These are phyloP conservation scores for Hemiscyllium ocellatum DNA, from an alignment of 2,113 vertebrate genomes.

Conservation along the genomic window DNA sequence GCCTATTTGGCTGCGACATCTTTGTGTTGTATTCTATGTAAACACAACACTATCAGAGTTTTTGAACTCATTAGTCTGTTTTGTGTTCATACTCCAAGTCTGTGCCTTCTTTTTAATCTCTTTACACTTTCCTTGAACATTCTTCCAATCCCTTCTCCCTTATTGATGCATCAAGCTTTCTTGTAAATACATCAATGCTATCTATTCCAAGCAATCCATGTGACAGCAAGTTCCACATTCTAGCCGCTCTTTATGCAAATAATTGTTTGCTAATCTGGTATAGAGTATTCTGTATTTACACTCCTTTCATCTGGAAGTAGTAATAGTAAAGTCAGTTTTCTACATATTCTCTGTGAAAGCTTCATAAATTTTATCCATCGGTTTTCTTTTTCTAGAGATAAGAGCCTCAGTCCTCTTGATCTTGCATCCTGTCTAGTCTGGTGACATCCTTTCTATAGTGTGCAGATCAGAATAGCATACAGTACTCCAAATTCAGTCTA, in stretches of 20 bases:
- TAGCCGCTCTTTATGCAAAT: background rate
- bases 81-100: background rate
- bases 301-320: background rate
- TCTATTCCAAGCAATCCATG: background rate
- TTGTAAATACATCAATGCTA: too few relatives aligned
- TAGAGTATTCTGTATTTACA: background rate
- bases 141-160: background rate
- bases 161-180: background rate
- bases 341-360: background rate
- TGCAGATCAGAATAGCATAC: too few relatives aligned
- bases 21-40: background rate
- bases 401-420: background rate
- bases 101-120: background rate
- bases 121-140: background rate
- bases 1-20: too few relatives aligned
- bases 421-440: background rate
- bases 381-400: background rate
- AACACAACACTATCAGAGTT: background rate
- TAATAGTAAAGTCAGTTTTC: background rate
- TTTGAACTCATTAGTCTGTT: background rate
- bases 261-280: background rate
- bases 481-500: too few relatives aligned
- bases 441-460: background rate
- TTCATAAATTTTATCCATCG: background rate
- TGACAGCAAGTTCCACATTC: background rate